These are phyloP conservation scores for Synanthedon tipuliformis DNA, from an alignment of 2,888 invertebrate species.

Conservation along the genomic window DNA sequence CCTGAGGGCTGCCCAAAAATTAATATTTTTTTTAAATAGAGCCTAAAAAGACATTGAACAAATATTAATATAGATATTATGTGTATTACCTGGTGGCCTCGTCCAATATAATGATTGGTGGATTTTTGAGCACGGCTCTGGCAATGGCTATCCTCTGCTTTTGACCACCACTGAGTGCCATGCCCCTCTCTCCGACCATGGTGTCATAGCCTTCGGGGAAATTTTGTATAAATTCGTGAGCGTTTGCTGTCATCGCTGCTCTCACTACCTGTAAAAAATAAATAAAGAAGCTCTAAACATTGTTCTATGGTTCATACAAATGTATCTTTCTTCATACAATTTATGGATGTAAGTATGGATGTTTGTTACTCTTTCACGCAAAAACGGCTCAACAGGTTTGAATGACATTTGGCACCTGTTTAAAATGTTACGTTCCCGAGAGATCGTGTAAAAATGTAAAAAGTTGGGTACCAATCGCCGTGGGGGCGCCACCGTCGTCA, in stretches of 20 bases:
- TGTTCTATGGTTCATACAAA: background rate
- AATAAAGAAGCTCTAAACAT: conserved; percentile 4
- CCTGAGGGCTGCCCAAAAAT: too few relatives aligned
- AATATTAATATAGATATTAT: too few relatives aligned
- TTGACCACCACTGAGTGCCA: conserved; percentile 94
- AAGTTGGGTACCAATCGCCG: too few relatives aligned
- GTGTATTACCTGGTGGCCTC: conserved; percentile 88
- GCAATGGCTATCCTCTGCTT: conserved; percentile 96
- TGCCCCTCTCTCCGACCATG: conserved; percentile 89
- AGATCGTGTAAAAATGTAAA: too few relatives aligned
- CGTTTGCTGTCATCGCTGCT: conserved; percentile 90
- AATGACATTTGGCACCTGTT: too few relatives aligned
- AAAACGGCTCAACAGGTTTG: too few relatives aligned
- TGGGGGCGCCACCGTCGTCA: too few relatives aligned
- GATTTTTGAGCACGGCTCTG: conserved; percentile 90
- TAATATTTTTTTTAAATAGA: too few relatives aligned
- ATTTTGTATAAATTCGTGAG: conserved; percentile 85
- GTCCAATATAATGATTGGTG: conserved; percentile 87
- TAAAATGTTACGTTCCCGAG: too few relatives aligned
- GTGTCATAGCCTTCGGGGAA: conserved; percentile 91
- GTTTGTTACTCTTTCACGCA: too few relatives aligned
- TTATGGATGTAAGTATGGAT: too few relatives aligned
- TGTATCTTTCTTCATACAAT: background rate
- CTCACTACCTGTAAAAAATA: conserved; percentile 69
- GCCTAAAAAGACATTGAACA: too few relatives aligned